phyloP scores from a whole-genome alignment of 2,888 invertebrate species.

The Luperina testacea region DNA sequence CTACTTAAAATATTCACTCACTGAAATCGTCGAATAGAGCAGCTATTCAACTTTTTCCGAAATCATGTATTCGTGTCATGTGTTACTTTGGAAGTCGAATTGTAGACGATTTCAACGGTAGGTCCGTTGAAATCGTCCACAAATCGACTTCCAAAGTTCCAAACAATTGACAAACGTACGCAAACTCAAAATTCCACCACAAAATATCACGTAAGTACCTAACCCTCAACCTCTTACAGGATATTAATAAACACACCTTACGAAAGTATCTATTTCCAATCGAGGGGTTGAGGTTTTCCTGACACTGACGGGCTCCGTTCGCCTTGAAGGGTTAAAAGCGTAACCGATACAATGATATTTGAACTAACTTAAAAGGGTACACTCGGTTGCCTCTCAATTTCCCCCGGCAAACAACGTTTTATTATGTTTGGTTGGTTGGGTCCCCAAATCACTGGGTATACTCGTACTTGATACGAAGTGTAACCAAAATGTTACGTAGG shows the following conservation, averaged over 20 bases:
- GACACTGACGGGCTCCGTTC: conserved; percentile 16
- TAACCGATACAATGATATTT: conserved; percentile 65
- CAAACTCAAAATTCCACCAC: neutral
- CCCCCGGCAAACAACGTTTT: conserved; percentile 57
- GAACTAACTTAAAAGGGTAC: conserved; percentile 64
- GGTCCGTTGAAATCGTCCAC: neutral
- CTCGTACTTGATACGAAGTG: conserved; percentile 19
- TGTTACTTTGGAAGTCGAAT: no score
- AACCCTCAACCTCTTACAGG: conserved; percentile 6
- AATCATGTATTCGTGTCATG: no score
- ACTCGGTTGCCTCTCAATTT: conserved; percentile 62
- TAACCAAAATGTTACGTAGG: conserved; percentile 24
- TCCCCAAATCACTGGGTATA: conserved; percentile 43
- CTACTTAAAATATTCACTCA: neutral
- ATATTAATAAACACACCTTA: conserved; percentile 27
- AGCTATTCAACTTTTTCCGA: neutral
- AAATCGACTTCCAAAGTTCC: neutral
- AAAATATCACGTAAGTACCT: neutral
- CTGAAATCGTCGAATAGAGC: neutral
- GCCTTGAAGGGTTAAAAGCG: conserved; percentile 58
- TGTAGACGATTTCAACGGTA: no score
- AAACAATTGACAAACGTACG: conserved; percentile 5
- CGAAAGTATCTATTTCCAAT: conserved; percentile 19
- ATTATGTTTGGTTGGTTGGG: conserved; percentile 59
- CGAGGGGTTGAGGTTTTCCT: conserved; percentile 30